Evolutionary conservation across 1,140 invertebrate species (phyloP).

Genomic region (Drosophila simulans): DNA sequence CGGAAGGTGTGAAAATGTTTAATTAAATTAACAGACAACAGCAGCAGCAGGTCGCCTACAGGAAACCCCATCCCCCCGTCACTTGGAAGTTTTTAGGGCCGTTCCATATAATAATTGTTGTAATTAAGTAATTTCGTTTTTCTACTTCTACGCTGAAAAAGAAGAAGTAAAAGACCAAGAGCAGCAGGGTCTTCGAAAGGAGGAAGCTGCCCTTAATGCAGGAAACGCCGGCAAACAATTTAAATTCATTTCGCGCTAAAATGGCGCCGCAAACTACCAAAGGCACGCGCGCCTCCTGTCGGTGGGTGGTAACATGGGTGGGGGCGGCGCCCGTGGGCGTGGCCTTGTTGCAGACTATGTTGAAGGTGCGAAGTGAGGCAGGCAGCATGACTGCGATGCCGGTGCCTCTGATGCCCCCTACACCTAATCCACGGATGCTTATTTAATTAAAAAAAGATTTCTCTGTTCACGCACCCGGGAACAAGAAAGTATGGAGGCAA

Average conservation of each 20-base stretch:
- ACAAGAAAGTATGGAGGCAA: not conserved
- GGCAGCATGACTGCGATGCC: slow-evolving; percentile 51
- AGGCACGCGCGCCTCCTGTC: slow-evolving; percentile 28
- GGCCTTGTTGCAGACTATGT: slow-evolving; percentile 23
- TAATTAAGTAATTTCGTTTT: slow-evolving; percentile 81
- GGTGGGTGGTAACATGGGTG: slow-evolving; percentile 8
- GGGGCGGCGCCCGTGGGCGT: slow-evolving; percentile 3
- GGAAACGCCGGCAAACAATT: slow-evolving; percentile 77
- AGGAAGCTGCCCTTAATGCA: slow-evolving; percentile 74
- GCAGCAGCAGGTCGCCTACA: slow-evolving; percentile 15
- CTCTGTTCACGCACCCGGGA: slow-evolving; percentile 22
- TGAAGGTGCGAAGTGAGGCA: slow-evolving; percentile 70
- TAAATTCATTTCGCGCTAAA: slow-evolving; percentile 81
- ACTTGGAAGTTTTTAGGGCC: slow-evolving; percentile 48
- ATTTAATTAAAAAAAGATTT: slow-evolving; percentile 83
- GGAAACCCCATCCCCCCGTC: slow-evolving; percentile 28
- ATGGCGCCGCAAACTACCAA: slow-evolving; percentile 78
- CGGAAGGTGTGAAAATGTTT: slow-evolving; percentile 83
- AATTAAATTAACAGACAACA: slow-evolving; percentile 81
- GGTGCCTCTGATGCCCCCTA: slow-evolving; percentile 8
- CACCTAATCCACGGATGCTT: slow-evolving; percentile 59
- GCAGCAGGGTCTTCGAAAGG: slow-evolving; percentile 36
- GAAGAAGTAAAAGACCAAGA: not conserved
- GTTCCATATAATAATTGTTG: slow-evolving; percentile 79
- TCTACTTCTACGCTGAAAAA: slow-evolving; percentile 16